Percentiles rank a stretch among this genome's conserved stretches.
phyloP scores from a whole-genome alignment of 1,140 invertebrate species.

The Andricus grossulariae region DNA sequence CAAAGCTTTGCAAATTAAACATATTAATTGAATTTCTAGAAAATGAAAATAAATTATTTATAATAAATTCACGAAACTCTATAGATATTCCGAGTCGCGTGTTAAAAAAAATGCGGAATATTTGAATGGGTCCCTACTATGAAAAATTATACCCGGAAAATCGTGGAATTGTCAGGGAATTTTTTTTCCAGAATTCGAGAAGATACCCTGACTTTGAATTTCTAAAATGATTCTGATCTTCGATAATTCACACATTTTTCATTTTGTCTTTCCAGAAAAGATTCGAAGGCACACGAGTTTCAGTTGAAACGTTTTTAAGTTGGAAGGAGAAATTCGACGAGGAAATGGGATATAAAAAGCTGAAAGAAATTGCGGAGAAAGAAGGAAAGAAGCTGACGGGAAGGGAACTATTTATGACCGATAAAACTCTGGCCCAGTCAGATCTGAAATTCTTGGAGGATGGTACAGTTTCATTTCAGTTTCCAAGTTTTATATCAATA shows the following conservation, averaged over 20 bases:
- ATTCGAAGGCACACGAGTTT: conserved; percentile 96
- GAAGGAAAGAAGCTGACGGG: conserved; percentile 88
- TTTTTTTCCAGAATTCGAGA: too few species aligned
- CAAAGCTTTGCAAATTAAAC: too few species aligned
- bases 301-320: conserved; percentile 95
- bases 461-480: conserved; percentile 76
- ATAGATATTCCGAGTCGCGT: too few species aligned
- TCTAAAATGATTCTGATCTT: neutral
- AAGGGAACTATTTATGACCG: conserved; percentile 93
- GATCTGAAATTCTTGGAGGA: conserved; percentile 96
- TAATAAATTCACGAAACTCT: too few species aligned
- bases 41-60: too few species aligned
- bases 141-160: too few species aligned
- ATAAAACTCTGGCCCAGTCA: conserved; percentile 94
- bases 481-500: conserved; percentile 41
- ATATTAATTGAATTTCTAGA: too few species aligned
- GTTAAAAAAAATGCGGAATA: too few species aligned
- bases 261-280: conserved; percentile 82
- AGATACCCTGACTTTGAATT: too few species aligned
- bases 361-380: conserved; percentile 82
- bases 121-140: too few species aligned
- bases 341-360: conserved; percentile 88
- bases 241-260: conserved; percentile 27
- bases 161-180: too few species aligned
- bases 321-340: conserved; percentile 97